Conservation (phyloP, 2,113 vertebrate genomes). For the Smithornis capensis region DNA sequence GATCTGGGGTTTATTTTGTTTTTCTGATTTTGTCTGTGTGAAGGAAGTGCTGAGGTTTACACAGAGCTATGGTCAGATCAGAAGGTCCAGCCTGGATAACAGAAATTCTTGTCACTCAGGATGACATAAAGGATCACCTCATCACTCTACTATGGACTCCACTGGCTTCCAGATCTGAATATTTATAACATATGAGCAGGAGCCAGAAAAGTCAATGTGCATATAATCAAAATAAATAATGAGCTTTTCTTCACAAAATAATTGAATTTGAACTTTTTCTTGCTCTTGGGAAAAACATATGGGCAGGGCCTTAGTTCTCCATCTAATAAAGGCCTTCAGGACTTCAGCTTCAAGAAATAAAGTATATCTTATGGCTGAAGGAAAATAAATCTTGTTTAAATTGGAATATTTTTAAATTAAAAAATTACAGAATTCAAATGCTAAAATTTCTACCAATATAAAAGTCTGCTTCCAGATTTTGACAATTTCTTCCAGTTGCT, state of each 20-base stretch:
- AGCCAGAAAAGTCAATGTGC: not conserved
- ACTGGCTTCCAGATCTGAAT: not conserved
- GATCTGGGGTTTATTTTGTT: not conserved
- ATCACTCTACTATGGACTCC: not conserved
- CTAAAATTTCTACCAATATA: not conserved
- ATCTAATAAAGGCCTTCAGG: not conserved
- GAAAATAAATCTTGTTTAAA: not conserved
- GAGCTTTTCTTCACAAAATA: not conserved
- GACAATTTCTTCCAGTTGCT: not conserved
- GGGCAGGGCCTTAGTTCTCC: not conserved
- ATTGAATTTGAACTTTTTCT: not conserved
- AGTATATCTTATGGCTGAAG: not conserved
- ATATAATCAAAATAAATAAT: conserved; percentile 5
- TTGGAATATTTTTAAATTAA: not conserved
- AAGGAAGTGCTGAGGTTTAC: conserved; percentile 43
- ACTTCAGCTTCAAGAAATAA: not conserved
- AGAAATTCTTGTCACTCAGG: conserved; percentile 33
- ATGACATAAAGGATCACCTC: not conserved
- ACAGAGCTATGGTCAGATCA: conserved; percentile 37
- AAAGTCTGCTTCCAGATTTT: not conserved
- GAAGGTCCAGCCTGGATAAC: conserved; percentile 40
- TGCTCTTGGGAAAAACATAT: not conserved
- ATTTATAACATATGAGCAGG: not conserved
- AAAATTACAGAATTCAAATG: not conserved
- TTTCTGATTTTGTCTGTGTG: conserved; percentile 5